phyloP scores from a whole-genome alignment of 2,797 vertebrate genomes.

The Coluber constrictor region DNA sequence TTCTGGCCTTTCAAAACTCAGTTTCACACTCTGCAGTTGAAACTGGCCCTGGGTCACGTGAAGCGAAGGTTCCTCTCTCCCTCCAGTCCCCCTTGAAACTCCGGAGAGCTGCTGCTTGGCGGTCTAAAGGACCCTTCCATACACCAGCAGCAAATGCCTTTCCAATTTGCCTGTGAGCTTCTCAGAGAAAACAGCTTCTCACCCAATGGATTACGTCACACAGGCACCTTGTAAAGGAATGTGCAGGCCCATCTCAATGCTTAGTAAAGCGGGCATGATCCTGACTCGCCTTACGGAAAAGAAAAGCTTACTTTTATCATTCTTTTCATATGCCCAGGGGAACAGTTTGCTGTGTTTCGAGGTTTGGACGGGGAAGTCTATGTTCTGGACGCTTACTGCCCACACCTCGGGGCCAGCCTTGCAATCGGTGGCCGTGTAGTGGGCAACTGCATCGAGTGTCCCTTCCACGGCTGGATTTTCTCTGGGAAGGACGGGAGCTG shows the following conservation, averaged over 20 bases:
- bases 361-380: conserved; percentile 70
- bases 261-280: background rate
- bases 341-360: conserved; percentile 74
- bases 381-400: conserved; percentile 79
- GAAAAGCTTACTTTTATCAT: fast-evolving
- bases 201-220: background rate
- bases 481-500: conserved; percentile 77
- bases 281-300: background rate
- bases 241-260: background rate
- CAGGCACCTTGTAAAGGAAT: background rate
- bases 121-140: background rate
- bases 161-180: background rate
- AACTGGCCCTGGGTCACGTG: background rate
- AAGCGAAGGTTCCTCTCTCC: background rate
- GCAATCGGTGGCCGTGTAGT: conserved; percentile 75
- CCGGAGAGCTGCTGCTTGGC: background rate
- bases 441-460: conserved; percentile 81
- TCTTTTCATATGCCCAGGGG: conserved; percentile 53
- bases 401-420: conserved; percentile 81
- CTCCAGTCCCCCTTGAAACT: no score
- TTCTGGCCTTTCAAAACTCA: no score
- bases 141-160: background rate
- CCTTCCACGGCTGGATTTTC: conserved; percentile 84
- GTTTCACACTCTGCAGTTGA: background rate
- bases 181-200: no score